Evolutionary conservation across 2,113 vertebrate genomes (phyloP).

Genomic region (Elephantulus edwardii): DNA sequence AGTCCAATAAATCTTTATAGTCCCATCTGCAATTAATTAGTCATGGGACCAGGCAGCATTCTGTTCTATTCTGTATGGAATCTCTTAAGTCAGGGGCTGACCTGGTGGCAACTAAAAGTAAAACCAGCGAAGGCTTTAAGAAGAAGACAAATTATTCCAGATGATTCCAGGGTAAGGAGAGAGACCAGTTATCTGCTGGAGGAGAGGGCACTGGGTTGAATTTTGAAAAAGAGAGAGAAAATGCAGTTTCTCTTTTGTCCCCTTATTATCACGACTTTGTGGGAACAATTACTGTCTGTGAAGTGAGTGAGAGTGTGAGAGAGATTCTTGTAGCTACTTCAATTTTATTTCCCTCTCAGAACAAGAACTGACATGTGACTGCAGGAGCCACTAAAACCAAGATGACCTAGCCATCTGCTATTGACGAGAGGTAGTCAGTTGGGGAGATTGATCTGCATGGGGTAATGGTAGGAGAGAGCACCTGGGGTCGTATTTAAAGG

Average conservation of each 20-base stretch:
- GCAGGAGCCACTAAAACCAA: background rate
- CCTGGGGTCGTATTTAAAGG: background rate
- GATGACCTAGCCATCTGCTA: background rate
- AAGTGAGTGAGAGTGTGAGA: background rate
- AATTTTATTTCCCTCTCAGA: background rate
- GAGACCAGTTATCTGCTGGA: background rate
- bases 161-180: background rate
- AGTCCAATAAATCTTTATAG: background rate
- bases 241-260: background rate
- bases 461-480: background rate
- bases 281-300: background rate
- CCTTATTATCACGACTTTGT: background rate
- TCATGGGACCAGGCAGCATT: background rate
- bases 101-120: background rate
- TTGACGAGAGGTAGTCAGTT: background rate
- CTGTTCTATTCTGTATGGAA: background rate
- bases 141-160: background rate
- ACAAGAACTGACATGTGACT: background rate
- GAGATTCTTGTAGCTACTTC: background rate
- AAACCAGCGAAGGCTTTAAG: background rate
- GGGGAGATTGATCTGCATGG: background rate
- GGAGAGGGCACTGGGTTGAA: background rate
- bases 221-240: background rate
- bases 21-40: background rate
- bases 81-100: background rate